Percentiles rank a stretch among this genome's conserved stretches.
Evolutionary conservation across 92 coral and sea anemone species (phyloP).

Genomic region (Paramuricea clavata): DNA sequence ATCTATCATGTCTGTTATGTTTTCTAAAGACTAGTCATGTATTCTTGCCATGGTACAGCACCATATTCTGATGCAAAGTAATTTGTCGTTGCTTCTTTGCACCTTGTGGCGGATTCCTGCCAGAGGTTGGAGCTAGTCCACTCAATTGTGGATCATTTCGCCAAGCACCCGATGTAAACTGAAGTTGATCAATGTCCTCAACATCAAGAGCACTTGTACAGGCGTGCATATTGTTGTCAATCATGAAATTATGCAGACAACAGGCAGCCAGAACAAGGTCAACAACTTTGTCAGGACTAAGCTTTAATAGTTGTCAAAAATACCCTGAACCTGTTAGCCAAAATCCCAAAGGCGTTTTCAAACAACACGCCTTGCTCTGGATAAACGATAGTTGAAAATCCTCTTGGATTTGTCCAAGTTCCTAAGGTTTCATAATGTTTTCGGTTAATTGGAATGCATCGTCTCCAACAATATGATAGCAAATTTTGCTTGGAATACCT

Average conservation of each 20-base stretch:
- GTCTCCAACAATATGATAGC: no score
- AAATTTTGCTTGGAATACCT: no score
- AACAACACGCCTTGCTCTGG: conserved; percentile 56
- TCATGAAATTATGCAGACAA: conserved; percentile 52
- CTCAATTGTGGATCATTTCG: not conserved
- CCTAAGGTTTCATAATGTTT: no score
- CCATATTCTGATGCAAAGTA: conserved; percentile 18
- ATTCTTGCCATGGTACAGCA: conserved; percentile 40
- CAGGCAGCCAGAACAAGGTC: conserved; percentile 56
- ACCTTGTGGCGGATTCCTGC: not conserved
- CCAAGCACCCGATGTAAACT: conserved; percentile 16
- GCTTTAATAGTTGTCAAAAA: conserved; percentile 53
- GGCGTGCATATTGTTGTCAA: not conserved
- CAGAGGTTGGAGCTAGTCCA: not conserved
- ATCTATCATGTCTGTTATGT: no score
- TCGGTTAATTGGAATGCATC: no score
- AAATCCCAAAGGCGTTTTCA: conserved; percentile 69
- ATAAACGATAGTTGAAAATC: conserved; percentile 62
- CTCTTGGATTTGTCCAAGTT: conserved; percentile 46
- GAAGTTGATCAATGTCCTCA: conserved; percentile 5
- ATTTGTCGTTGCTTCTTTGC: conserved; percentile 33
- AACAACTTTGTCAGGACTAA: conserved; percentile 23
- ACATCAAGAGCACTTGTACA: conserved; percentile 16
- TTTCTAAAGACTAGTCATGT: conserved; percentile 2
- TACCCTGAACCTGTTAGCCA: conserved; percentile 57